A percentile compares a stretch with the other conserved stretches of the same genome.
Evolutionary conservation across 2,113 vertebrate genomes (phyloP).

Genomic region (Eublepharis macularius): DNA sequence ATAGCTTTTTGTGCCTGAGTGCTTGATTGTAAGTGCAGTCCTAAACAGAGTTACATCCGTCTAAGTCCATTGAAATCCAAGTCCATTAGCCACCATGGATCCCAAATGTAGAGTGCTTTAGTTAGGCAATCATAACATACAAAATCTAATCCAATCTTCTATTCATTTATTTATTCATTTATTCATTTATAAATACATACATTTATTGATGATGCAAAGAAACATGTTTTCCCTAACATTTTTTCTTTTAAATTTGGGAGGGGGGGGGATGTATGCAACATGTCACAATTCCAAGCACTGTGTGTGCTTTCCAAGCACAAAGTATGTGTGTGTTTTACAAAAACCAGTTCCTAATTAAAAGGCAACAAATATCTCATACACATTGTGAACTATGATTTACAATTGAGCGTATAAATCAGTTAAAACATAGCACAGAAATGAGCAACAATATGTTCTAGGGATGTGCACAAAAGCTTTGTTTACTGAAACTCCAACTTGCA

Average conservation of each 20-base stretch:
- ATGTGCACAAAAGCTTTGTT: constrained; percentile 32
- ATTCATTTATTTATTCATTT: no score
- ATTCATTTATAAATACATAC: neutral
- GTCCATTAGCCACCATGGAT: neutral
- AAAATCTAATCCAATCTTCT: neutral
- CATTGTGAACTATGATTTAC: constrained; percentile 22
- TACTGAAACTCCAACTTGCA: constrained; percentile 30
- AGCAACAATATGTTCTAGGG: constrained; percentile 27
- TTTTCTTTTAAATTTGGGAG: neutral
- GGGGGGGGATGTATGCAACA: neutral
- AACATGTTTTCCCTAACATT: neutral
- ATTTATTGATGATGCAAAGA: neutral
- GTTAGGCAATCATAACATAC: neutral
- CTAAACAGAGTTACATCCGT: no score
- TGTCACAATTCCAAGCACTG: neutral
- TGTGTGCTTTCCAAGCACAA: neutral
- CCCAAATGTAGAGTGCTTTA: neutral
- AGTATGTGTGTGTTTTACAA: constrained; percentile 1
- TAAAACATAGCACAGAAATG: constrained; percentile 14
- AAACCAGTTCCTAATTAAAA: constrained; percentile 26
- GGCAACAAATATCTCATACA: neutral
- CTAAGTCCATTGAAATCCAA: no score
- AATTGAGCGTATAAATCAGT: constrained; percentile 30
- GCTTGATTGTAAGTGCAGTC: no score
- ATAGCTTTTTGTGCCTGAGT: no score